Evolutionary conservation across 30 jellyfish, hydroid and myxozoan genomes (phyloP).

Genomic region (Aurelia sp.): DNA sequence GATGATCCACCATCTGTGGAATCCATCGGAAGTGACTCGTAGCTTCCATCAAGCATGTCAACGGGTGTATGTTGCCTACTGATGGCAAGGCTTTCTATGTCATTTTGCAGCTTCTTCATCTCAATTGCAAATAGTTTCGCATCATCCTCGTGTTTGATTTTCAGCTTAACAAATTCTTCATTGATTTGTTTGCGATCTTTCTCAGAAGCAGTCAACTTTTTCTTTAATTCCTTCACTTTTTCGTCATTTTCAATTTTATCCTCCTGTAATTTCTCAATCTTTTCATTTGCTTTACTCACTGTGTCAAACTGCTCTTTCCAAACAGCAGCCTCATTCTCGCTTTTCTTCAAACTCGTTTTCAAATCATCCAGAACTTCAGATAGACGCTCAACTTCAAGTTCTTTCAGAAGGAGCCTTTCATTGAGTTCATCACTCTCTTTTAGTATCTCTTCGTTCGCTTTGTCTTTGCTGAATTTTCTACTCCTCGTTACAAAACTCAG

Average conservation of each 20-base stretch:
- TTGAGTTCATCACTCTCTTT: constrained; percentile 59
- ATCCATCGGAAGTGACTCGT: constrained; percentile 51
- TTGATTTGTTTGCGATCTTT: constrained; percentile 58
- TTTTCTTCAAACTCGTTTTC: constrained; percentile 12
- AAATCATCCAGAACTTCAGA: constrained; percentile 34
- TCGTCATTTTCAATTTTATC: constrained; percentile 57
- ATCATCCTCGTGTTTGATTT: constrained; percentile 59
- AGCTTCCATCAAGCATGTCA: constrained; percentile 59
- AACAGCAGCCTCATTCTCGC: constrained; percentile 46
- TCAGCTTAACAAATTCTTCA: constrained; percentile 65
- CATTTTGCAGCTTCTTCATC: constrained; percentile 56
- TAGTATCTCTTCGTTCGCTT: constrained; percentile 27
- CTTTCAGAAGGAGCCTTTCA: constrained; percentile 65
- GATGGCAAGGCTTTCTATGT: constrained; percentile 23
- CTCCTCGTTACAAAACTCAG: constrained; percentile 26
- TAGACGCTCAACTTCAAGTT: constrained; percentile 73
- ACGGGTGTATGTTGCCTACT: constrained; percentile 17
- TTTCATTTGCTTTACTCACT: not conserved
- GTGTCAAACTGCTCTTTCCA: constrained; percentile 38
- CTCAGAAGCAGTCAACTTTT: constrained; percentile 34
- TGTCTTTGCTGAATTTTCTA: constrained; percentile 13
- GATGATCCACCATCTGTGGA: constrained; percentile 45
- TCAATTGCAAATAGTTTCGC: constrained; percentile 44
- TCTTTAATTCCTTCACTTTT: constrained; percentile 42
- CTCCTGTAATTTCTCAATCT: constrained; percentile 24